Conservation (phyloP, 2,113 vertebrate species). For the Eulemur rufifrons region DNA sequence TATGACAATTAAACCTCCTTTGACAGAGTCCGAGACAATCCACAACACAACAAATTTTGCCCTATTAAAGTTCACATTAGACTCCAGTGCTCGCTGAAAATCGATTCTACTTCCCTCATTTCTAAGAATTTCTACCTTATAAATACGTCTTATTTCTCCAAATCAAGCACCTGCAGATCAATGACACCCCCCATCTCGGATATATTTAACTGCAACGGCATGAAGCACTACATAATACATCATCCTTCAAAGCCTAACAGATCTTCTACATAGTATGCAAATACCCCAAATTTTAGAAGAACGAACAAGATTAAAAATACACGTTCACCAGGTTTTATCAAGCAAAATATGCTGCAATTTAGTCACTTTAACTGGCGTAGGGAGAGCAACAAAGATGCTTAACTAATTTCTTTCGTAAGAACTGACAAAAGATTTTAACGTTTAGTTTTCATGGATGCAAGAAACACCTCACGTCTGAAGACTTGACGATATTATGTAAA, state of each 20-base stretch:
- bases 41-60: neutral
- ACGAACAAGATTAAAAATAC: neutral
- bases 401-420: conserved; percentile 3
- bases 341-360: neutral
- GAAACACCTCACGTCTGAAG: neutral
- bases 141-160: neutral
- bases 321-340: neutral
- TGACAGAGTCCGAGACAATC: neutral
- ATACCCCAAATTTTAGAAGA: neutral
- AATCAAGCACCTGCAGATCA: neutral
- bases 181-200: neutral
- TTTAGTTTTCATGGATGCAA: neutral
- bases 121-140: neutral
- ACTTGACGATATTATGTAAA: neutral
- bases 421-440: neutral
- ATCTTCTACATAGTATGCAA: neutral
- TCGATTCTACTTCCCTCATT: neutral
- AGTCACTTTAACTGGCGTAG: neutral
- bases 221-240: neutral
- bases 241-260: neutral
- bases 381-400: neutral
- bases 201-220: neutral
- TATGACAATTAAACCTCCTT: neutral
- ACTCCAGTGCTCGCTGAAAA: neutral
- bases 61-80: neutral